Percentiles rank a stretch among this genome's conserved stretches.
Evolutionary conservation across 2,797 vertebrate genomes (phyloP).

Genomic region (Ambastaia sidthimunki): DNA sequence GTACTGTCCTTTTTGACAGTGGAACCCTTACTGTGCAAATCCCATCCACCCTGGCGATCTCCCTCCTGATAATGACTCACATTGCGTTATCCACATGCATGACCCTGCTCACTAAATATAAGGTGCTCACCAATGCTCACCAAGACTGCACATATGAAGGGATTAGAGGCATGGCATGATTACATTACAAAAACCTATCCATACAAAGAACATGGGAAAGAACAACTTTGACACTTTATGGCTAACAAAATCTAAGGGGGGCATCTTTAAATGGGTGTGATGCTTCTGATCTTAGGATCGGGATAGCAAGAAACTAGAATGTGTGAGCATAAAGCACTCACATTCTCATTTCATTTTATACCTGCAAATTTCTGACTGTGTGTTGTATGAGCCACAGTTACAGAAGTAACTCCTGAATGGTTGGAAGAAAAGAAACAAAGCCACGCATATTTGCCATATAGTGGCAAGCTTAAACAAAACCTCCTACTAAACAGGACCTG

Average conservation of each 20-base stretch:
- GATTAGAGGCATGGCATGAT: constrained; percentile 12
- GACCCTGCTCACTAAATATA: not conserved
- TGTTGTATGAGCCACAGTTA: not conserved
- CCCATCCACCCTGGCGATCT: constrained; percentile 18
- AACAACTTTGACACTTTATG: not conserved
- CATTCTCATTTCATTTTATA: constrained; percentile 1
- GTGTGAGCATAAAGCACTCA: not conserved
- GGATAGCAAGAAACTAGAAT: not conserved
- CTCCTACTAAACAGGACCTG: not conserved
- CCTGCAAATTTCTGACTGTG: constrained; percentile 2
- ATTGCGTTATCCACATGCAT: constrained; percentile 17
- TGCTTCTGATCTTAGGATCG: not conserved
- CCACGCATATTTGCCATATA: constrained; percentile 12
- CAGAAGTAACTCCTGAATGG: not conserved
- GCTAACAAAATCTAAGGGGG: not conserved
- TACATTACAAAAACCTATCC: constrained; percentile 27
- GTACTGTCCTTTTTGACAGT: constrained; percentile 48
- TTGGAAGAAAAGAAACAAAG: constrained; percentile 18
- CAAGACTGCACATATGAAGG: constrained; percentile 1
- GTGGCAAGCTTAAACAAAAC: not conserved
- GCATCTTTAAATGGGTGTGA: not conserved
- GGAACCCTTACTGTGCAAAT: constrained; percentile 24
- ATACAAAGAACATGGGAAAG: constrained; percentile 10
- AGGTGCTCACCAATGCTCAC: constrained; percentile 17
- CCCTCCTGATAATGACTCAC: constrained; percentile 33